Evolutionary conservation across 1,140 invertebrate species (phyloP), one percentile per base, ranked within the genome.

Genomic region (Argopecten irradians): DNA sequence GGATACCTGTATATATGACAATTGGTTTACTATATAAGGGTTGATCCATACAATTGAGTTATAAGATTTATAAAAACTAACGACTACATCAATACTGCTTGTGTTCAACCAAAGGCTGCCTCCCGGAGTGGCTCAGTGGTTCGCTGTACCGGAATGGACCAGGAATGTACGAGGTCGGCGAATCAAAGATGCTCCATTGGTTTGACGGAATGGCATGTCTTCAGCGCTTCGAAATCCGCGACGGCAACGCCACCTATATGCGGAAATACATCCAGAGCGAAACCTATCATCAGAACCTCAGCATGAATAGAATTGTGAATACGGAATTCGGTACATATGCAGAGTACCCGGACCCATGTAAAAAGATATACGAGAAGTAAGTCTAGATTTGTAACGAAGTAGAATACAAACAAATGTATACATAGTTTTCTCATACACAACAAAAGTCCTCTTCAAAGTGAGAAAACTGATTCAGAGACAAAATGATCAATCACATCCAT

Each of bases 181-280:
- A 97, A n/a, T 97, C 97, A 92, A 96, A 96, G 34, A 98, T 97
- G 91, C 96, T 97, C 83, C 98, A 98, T 95, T 94, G 98, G 34
- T 99, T 98, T 93, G 98, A 99, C 95, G 97, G 98, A 90, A 97
- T 98, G 0, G 98, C 98, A 1, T 95, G 98, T 83, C 91, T 98
- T 33, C 98, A 98, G 93, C 97, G 97, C 97, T 96, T 98, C 93
- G 87, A 86, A 35, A 92, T 94, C 13, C 84, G 87, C 41, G 71
- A 92, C 46, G 92, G 93, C 13, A 86, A 92, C 87, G 93, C 94
- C 84, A 90, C 92, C 2, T 99, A 98, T 94, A 97, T 98, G 93
- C 97, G 97, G 93, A 96, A 97, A 82, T 98, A 98, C 91, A 95
- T 99, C 0, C 96, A 97, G 89, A 97, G 97, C 0, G 97, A 98